Base-by-base conservation (phyloP, 1,140 invertebrate genomes). In the Zophobas atratus region DNA sequence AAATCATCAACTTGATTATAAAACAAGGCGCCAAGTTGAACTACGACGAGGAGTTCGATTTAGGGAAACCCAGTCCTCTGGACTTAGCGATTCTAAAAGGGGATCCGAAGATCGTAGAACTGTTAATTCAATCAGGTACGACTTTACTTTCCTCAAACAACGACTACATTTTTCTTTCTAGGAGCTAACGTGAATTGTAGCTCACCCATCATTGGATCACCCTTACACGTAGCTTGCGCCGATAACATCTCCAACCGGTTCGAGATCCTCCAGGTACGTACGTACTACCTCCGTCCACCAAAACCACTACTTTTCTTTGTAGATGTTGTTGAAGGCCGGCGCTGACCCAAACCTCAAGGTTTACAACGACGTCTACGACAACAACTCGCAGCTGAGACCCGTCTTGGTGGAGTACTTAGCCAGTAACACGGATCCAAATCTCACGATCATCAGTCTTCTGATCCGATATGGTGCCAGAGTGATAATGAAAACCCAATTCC, bases 41-140 rank as follows among this genome's bases (percentile, higher is more conserved):
- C 83, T 92, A 92, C 80, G 87, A 89, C 39, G 87, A 89, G 74
- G 86, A 89, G 1, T 86, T 89, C 1, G 91, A 94, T 4, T 92
- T 95, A 77, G 92, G 92, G 80, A 95, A 96, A 85, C 95, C 95
- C 1, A 94, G 93, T 53, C 93, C 95, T 0, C 87, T 98, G 34
- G 95, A 97, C 85, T 87, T 96, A 73, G 94, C 95, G 0, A 94
- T 97, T 71, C 84, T 96, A 35, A 94, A 94, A 86, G 95, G 94
- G 39, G 94, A 96, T 84, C 89, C 92, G 0, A 85, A 89, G 1
- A 92, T 96, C 82, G 90, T 96, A 0, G 88, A 90, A 79, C 88
- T 94, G 86, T 86, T 96, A 6, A 86, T 95, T 20, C 82, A 89
- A 83, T 90, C 93, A 86, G 92, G 92, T 95, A 85, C 76, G 57